Evolutionary conservation across 2,888 invertebrate species (phyloP).

Genomic region (Drosophila maculinotata): DNA sequence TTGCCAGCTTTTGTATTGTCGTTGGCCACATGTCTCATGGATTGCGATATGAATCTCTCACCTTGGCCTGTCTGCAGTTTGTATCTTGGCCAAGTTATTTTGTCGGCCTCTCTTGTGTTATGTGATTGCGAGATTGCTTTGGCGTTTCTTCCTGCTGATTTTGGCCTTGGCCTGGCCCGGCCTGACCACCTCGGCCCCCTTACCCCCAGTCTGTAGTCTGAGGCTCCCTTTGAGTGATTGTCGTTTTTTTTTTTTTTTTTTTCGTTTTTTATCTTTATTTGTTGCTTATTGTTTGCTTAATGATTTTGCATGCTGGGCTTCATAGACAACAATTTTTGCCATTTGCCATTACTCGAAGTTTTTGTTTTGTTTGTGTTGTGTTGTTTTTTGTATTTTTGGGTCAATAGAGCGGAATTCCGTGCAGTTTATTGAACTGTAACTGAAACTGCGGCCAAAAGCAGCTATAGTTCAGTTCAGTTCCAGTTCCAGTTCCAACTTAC

Average conservation of each 20-base stretch:
- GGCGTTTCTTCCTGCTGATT: constrained; percentile 68
- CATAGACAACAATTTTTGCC: constrained; percentile 29
- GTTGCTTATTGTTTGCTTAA: constrained; percentile 69
- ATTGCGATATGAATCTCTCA: constrained; percentile 50
- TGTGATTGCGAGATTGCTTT: constrained; percentile 47
- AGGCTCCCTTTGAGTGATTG: constrained; percentile 56
- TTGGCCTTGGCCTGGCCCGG: constrained; percentile 71
- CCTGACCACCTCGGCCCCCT: constrained; percentile 5
- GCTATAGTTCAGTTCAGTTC: constrained; percentile 8
- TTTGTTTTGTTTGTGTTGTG: constrained; percentile 34
- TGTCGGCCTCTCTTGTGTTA: constrained; percentile 13
- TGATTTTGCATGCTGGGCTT: constrained; percentile 58
- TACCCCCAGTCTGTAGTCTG: constrained; percentile 5
- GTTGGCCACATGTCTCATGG: constrained; percentile 17
- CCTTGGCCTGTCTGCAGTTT: constrained; percentile 56
- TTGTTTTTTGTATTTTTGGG: constrained; percentile 62
- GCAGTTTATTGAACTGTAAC: constrained; percentile 72
- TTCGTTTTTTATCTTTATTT: constrained; percentile 4
- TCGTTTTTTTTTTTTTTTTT: constrained; percentile 15
- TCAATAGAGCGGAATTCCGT: constrained; percentile 75
- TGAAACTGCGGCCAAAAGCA: constrained; percentile 19
- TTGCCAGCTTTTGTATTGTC: constrained; percentile 10
- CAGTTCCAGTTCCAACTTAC: constrained; percentile 23
- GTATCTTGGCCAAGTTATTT: constrained; percentile 35
- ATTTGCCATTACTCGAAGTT: constrained; percentile 15